Percentiles rank a stretch among this genome's conserved stretches.
These are phyloP conservation scores for Mus caroli DNA, from an alignment of 2,797 vertebrate genomes.

Conservation along the genomic window DNA sequence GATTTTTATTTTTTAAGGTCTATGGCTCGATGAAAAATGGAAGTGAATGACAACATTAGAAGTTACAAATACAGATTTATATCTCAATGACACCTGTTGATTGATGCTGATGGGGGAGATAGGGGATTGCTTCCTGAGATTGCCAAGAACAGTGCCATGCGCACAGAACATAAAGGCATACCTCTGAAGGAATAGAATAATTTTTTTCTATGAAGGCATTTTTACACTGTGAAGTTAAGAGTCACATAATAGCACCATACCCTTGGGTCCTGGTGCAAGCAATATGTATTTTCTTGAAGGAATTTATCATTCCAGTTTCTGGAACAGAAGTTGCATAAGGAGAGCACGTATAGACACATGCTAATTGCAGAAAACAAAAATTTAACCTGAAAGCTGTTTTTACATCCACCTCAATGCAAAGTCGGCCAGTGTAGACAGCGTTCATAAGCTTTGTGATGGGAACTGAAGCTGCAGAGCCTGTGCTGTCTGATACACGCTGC, in stretches of 20 bases:
- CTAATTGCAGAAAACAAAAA: conserved; percentile 67
- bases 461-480: background rate
- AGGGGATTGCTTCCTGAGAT: background rate
- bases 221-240: conserved; percentile 36
- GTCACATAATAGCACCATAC: background rate
- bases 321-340: background rate
- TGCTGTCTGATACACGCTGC: background rate
- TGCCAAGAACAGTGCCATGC: conserved; percentile 41
- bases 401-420: background rate
- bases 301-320: conserved; percentile 28
- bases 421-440: background rate
- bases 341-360: background rate
- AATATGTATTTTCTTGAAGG: conserved; percentile 24
- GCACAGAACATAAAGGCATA: conserved; percentile 36
- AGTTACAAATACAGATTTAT: conserved; percentile 19
- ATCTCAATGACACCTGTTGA: background rate
- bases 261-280: background rate
- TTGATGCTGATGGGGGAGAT: background rate
- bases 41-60: conserved; percentile 22
- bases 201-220: conserved; percentile 51
- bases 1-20: background rate
- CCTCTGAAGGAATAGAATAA: conserved; percentile 64
- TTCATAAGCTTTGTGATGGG: background rate
- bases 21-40: background rate
- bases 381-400: conserved; percentile 43